Percentiles rank a stretch among this genome's conserved stretches.
Evolutionary conservation across 2,888 invertebrate genomes (phyloP).

Genomic region (Cryptocephalus primarius): DNA sequence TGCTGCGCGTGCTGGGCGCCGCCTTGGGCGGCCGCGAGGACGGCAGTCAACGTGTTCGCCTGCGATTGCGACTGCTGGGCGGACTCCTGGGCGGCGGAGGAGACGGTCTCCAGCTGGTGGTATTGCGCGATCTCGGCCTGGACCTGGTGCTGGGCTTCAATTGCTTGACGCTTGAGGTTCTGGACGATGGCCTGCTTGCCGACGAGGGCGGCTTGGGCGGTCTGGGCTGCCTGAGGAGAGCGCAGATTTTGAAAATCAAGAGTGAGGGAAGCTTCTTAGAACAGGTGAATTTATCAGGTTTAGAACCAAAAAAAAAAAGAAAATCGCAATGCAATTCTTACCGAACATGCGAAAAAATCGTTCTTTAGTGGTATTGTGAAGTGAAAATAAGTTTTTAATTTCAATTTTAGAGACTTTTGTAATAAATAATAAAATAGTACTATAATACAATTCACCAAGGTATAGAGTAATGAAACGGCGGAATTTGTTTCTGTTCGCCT

Average conservation of each 20-base stretch:
- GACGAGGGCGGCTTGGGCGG: constrained; percentile 50
- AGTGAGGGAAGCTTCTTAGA: too few species aligned
- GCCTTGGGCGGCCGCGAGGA: constrained; percentile 37
- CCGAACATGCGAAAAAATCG: too few species aligned
- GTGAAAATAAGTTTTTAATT: too few species aligned
- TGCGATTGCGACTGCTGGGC: constrained; percentile 57
- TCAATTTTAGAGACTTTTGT: too few species aligned
- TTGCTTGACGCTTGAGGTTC: constrained; percentile 54
- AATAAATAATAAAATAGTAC: too few species aligned
- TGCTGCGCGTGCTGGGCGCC: constrained; percentile 14
- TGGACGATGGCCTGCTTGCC: constrained; percentile 42
- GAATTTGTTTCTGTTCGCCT: too few species aligned
- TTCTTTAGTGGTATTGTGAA: too few species aligned
- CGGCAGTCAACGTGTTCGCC: constrained; percentile 56
- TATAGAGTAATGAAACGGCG: too few species aligned
- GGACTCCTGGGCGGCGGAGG: constrained; percentile 54
- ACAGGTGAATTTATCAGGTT: too few species aligned
- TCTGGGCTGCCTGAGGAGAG: constrained; percentile 44
- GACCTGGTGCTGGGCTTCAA: constrained; percentile 52
- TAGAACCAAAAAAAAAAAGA: too few species aligned
- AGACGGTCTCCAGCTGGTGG: constrained; percentile 55
- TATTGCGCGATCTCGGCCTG: constrained; percentile 57
- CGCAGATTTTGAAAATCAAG: not conserved
- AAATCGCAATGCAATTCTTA: too few species aligned
- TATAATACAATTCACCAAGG: too few species aligned